A percentile compares a stretch with the other conserved stretches of the same genome.
Evolutionary conservation across 1,140 invertebrate genomes (phyloP).

Genomic region (Nephotettix cincticeps): DNA sequence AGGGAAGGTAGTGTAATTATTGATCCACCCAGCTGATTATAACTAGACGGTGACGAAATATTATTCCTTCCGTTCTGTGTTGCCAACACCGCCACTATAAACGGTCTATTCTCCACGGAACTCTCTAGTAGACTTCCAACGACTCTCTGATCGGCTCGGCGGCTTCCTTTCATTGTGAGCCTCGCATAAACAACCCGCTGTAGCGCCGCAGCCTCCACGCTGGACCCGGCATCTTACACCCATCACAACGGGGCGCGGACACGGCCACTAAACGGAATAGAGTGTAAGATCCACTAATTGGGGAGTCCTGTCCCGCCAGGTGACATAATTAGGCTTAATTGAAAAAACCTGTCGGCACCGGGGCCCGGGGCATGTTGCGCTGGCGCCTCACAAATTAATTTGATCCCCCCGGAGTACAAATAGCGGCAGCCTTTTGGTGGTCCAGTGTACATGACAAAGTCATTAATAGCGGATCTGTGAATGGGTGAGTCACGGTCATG

Average conservation of each 20-base stretch:
- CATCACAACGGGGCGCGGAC: neutral
- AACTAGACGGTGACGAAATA: too few species aligned
- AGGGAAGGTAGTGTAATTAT: too few species aligned
- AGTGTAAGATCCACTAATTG: conserved; percentile 14
- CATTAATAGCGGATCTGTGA: conserved; percentile 1
- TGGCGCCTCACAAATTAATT: conserved; percentile 19
- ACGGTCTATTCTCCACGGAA: too few species aligned
- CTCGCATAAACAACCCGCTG: too few species aligned
- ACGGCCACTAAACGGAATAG: neutral
- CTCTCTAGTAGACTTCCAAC: too few species aligned
- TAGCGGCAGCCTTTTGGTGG: conserved; percentile 19
- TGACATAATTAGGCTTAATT: conserved; percentile 22
- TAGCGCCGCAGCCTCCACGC: neutral
- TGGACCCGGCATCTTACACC: neutral
- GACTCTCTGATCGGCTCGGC: too few species aligned
- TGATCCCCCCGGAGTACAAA: conserved; percentile 9
- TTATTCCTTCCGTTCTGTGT: too few species aligned
- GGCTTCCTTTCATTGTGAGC: too few species aligned
- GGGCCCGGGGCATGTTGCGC: neutral
- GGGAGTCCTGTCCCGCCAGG: conserved; percentile 9
- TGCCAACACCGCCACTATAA: too few species aligned
- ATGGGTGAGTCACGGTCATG: neutral
- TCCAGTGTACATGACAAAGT: conserved; percentile 7
- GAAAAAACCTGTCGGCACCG: conserved; percentile 14
- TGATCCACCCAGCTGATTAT: too few species aligned